phyloP scores from a whole-genome alignment of 2,797 vertebrate genomes.

The Gymnothorax reevesii region DNA sequence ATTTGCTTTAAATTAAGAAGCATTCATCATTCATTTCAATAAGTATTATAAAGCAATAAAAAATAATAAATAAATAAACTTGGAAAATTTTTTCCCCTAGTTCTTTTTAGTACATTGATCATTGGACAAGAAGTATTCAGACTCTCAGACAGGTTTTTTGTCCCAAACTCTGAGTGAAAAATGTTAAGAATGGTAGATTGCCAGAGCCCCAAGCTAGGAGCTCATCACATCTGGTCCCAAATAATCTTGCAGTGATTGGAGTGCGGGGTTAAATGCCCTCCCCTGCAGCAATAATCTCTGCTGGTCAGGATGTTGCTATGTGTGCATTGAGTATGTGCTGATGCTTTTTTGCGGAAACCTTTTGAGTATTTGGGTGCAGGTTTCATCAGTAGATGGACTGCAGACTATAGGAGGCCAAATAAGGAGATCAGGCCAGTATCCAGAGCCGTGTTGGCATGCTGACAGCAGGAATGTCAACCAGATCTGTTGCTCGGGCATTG shows the following conservation, averaged over 20 bases:
- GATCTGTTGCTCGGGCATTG: too few species aligned
- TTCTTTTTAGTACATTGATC: neutral
- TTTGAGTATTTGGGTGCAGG: neutral
- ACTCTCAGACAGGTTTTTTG: neutral
- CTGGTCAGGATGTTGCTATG: neutral
- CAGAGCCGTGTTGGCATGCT: neutral
- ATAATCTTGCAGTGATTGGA: neutral
- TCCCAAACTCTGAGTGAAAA: neutral
- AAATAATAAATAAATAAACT: neutral
- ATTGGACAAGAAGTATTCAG: neutral
- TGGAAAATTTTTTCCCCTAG: neutral
- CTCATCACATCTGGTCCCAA: neutral
- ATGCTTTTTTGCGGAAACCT: neutral
- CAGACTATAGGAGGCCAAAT: neutral
- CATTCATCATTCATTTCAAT: neutral
- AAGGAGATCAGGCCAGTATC: neutral
- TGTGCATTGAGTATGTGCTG: neutral
- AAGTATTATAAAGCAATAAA: neutral
- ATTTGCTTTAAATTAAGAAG: neutral
- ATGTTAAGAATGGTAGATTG: neutral
- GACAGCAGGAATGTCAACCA: too few species aligned
- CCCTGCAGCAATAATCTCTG: neutral
- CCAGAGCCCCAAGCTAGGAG: neutral
- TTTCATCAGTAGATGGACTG: neutral
- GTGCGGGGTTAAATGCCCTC: neutral